Base-by-base conservation (phyloP, 2,888 invertebrate genomes). In the Torymus aiolomorphi region DNA sequence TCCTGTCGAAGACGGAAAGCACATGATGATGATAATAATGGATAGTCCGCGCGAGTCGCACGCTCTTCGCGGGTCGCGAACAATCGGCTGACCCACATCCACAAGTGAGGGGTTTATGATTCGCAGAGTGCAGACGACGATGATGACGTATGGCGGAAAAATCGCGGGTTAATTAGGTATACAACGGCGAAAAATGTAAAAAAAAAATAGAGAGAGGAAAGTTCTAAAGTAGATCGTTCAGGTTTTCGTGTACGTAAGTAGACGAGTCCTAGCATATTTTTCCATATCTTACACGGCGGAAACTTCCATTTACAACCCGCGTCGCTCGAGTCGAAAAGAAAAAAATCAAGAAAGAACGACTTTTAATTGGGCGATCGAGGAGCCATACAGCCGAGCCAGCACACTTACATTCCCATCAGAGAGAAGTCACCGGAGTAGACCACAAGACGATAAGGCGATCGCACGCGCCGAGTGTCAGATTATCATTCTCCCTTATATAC, bases 381-480 rank as follows among this genome's bases (percentile, higher is more conserved):
- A 8, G 31, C 24, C 3, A 24, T 3, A 24, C 24, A 24, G 3
- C 24, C 3, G 24, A 24, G 24, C 31, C 4, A 8, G 3, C 31
- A 31, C 31, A 31, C 31, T 31, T 3, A 8, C 8, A 31, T 70
- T 42, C 57, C 31, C 42, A 20, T 20, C 2, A 57, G 31, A 56
- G 56, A 57, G 12, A 18, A 31, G 31, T 31, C 18, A 11, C 52
- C 1, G 49, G 13, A n/a, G 16, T 57, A 62, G n/a, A 52, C 31
- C 31, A 31, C 31, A 24, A n/a, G 16, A 12, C 63, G 76, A 70
- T 65, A 65, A 72, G 66, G 16, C 57, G 76, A 72, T 56, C 24
- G 56, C 24, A n/a, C 20, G 56, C 18, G 51, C n/a, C 69, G 54
- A 67, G 76, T 70, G 59, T 76, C 70, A 24, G 75, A 76, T 76